Evolutionary conservation across 2,797 vertebrate genomes (phyloP).

Genomic region (Bucorvus abyssinicus): DNA sequence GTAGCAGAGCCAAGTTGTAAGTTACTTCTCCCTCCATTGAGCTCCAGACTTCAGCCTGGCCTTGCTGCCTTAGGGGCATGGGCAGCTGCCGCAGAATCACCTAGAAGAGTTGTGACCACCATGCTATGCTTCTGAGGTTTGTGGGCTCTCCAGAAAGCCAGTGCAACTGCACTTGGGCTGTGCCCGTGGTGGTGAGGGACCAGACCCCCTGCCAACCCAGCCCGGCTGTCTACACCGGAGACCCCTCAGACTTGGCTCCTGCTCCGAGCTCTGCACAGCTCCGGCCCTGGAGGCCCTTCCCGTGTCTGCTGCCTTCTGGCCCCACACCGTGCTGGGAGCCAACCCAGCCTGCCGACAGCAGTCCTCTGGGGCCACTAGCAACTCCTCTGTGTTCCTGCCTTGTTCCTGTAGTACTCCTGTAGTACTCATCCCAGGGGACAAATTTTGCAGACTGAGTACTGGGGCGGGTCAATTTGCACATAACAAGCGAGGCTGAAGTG

Average conservation of each 20-base stretch:
- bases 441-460: not conserved
- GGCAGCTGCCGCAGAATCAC: not conserved
- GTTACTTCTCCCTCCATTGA: not conserved
- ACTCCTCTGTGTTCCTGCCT: not conserved
- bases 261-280: not conserved
- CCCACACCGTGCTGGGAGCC: not conserved
- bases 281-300: not conserved
- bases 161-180: not conserved
- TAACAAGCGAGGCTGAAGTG: not conserved
- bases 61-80: not conserved
- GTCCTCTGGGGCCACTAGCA: not conserved
- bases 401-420: not conserved
- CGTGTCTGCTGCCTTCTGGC: too few species aligned
- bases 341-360: not conserved
- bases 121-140: not conserved
- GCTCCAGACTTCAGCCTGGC: not conserved
- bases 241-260: not conserved
- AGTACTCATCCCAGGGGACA: not conserved
- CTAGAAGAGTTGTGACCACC: not conserved
- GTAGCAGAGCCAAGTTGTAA: not conserved
- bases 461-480: rapidly evolving
- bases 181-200: not conserved
- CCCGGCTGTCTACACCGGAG: not conserved
- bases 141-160: not conserved
- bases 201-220: not conserved